phyloP scores from a whole-genome alignment of 2,113 vertebrate species.

The Pseudonaja textilis region DNA sequence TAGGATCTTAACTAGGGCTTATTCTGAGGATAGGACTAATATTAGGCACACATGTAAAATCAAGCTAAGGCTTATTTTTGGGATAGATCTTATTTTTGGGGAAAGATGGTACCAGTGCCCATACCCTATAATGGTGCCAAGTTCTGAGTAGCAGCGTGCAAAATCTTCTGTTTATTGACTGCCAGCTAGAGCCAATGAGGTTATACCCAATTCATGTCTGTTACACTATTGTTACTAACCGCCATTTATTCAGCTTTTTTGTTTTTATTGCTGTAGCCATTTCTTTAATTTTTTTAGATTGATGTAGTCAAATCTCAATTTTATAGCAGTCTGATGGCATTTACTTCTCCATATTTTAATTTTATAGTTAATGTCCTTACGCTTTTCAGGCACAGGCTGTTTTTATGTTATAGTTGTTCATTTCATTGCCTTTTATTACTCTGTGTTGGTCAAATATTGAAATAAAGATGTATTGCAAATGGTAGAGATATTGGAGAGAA shows the following conservation, averaged over 20 bases:
- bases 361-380: neutral
- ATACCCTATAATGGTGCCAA: neutral
- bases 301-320: neutral
- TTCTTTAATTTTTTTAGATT: neutral
- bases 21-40: no score
- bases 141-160: neutral
- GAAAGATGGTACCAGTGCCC: neutral
- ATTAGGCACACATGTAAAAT: no score
- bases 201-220: neutral
- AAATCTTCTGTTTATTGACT: neutral
- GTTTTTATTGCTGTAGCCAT: neutral
- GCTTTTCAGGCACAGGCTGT: neutral
- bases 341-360: neutral
- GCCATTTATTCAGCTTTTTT: neutral
- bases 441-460: neutral
- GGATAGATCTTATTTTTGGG: no score
- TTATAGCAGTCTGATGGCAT: neutral
- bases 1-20: no score
- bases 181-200: neutral
- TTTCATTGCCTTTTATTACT: neutral
- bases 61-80: no score
- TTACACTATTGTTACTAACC: neutral
- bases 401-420: neutral
- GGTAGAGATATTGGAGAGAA: neutral
- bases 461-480: neutral